phyloP scores from a whole-genome alignment of 2,888 invertebrate species.

The Cryptus armator region DNA sequence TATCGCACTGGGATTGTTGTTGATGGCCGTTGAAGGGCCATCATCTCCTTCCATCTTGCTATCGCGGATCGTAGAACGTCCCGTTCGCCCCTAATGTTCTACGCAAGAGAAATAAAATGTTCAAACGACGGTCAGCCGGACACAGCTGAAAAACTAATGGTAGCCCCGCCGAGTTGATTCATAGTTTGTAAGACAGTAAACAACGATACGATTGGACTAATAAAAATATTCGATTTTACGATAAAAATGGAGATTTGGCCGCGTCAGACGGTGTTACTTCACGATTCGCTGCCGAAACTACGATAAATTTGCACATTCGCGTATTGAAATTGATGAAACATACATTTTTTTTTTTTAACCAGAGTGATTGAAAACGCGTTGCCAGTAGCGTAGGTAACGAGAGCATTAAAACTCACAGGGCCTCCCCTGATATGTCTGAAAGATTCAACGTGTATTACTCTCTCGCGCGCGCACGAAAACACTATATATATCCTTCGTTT shows the following conservation, averaged over 20 bases:
- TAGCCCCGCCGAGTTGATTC: not conserved
- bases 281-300: not conserved
- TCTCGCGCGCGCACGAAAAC: constrained; percentile 16
- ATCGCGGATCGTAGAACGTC: constrained; percentile 23
- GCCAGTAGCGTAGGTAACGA: constrained; percentile 76
- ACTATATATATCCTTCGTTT: not conserved
- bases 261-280: constrained; percentile 10
- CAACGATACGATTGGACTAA: not conserved
- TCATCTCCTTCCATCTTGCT: constrained; percentile 82
- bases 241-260: not conserved
- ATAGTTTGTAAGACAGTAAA: not conserved
- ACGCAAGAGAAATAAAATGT: constrained; percentile 27
- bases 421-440: constrained; percentile 39
- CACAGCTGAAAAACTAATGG: not conserved
- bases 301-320: not conserved
- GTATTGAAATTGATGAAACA: not conserved
- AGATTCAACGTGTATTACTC: constrained; percentile 2
- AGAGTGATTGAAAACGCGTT: constrained; percentile 71
- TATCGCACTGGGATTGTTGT: constrained; percentile 80
- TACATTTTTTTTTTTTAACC: constrained; percentile 51
- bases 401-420: constrained; percentile 70
- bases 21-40: constrained; percentile 81
- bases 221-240: not conserved
- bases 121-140: not conserved
- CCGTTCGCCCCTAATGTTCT: constrained; percentile 38